These are phyloP conservation scores for Parambassis ranga DNA, from an alignment of 2,797 vertebrate species.

Conservation along the genomic window DNA sequence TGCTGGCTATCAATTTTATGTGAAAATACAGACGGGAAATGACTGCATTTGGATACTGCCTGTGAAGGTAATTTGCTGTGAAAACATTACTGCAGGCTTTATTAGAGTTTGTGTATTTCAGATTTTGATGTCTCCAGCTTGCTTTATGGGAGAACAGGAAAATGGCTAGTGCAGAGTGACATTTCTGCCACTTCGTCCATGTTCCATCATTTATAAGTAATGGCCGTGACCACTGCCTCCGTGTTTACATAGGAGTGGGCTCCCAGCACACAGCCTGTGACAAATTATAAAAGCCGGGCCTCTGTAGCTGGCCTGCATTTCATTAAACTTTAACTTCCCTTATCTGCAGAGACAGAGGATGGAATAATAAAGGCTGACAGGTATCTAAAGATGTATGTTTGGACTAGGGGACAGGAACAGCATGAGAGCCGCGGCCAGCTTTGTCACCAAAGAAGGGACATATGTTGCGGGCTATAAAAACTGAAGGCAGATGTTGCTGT, in stretches of 20 bases:
- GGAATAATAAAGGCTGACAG: slow-evolving; percentile 82
- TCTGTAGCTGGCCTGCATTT: slow-evolving; percentile 82
- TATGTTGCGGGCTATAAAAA: slow-evolving; percentile 82
- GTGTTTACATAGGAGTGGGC: slow-evolving; percentile 83
- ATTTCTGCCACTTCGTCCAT: slow-evolving; percentile 71
- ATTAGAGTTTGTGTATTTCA: slow-evolving; percentile 64
- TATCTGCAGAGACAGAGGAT: slow-evolving; percentile 77
- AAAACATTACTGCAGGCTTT: slow-evolving; percentile 59
- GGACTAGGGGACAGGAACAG: slow-evolving; percentile 81
- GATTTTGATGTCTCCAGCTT: slow-evolving; percentile 51
- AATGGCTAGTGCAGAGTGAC: slow-evolving; percentile 68
- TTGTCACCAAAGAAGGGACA: slow-evolving; percentile 76
- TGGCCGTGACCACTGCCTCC: slow-evolving; percentile 76
- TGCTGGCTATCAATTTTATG: slow-evolving; percentile 62
- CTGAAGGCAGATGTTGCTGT: slow-evolving; percentile 83
- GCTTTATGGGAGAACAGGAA: slow-evolving; percentile 63
- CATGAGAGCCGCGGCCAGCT: slow-evolving; percentile 75
- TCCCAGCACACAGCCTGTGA: slow-evolving; percentile 80
- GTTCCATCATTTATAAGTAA: slow-evolving; percentile 82
- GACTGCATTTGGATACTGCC: slow-evolving; percentile 64
- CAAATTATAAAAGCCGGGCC: slow-evolving; percentile 84
- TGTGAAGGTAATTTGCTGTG: slow-evolving; percentile 57
- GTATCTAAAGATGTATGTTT: slow-evolving; percentile 82
- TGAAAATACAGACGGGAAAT: slow-evolving; percentile 67
- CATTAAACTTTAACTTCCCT: slow-evolving; percentile 87